A percentile compares a stretch with the other conserved stretches of the same genome.
These are phyloP conservation scores for Microctonus aethiopoides DNA, from an alignment of 2,888 invertebrate species.

Conservation along the genomic window DNA sequence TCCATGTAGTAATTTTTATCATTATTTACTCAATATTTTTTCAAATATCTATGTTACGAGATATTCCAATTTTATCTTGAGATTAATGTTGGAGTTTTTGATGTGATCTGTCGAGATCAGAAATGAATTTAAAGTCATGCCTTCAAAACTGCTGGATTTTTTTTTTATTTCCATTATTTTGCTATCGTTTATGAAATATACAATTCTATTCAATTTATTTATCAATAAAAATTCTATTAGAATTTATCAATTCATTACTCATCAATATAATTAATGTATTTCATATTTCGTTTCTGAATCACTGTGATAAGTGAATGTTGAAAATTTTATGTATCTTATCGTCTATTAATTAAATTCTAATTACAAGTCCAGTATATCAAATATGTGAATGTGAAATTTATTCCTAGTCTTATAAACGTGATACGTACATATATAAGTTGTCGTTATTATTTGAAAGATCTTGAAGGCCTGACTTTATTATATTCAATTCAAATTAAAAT, in stretches of 20 bases:
- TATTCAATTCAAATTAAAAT: constrained; percentile 43
- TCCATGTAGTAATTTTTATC: constrained; percentile 22
- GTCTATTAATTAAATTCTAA: background rate
- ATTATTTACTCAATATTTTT: constrained; percentile 20
- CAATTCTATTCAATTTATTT: background rate
- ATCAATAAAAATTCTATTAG: too few species aligned
- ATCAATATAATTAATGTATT: too few species aligned
- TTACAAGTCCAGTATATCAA: constrained; percentile 3
- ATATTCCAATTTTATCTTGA: constrained; percentile 44
- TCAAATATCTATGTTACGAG: constrained; percentile 41
- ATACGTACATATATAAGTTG: constrained; percentile 56
- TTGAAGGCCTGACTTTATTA: constrained; percentile 54
- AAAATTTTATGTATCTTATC: background rate
- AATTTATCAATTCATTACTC: too few species aligned
- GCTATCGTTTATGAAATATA: background rate
- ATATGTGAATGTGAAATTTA: constrained; percentile 52
- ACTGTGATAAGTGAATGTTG: too few species aligned
- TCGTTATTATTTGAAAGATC: constrained; percentile 40
- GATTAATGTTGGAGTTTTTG: constrained; percentile 42
- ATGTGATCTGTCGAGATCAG: constrained; percentile 29
- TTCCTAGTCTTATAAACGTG: constrained; percentile 63
- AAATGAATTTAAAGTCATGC: constrained; percentile 48
- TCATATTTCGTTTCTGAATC: too few species aligned
- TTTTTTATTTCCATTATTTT: constrained; percentile 5
- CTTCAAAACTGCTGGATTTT: constrained; percentile 40